Conservation (phyloP, 2,113 vertebrate genomes). For the Ondatra zibethicus region DNA sequence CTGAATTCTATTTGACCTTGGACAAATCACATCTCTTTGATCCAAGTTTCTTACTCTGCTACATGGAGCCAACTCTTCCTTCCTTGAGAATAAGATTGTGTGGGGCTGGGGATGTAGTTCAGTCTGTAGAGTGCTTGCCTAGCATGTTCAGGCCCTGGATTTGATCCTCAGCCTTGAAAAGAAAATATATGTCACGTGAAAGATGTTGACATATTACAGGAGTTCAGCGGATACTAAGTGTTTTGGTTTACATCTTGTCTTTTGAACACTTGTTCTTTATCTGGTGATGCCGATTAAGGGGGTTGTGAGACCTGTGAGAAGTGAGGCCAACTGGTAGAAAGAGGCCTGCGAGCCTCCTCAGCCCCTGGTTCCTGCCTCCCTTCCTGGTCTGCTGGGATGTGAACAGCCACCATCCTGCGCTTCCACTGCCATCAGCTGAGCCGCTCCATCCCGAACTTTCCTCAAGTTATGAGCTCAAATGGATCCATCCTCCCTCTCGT, state of each 20-base stretch:
- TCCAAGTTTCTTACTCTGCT: not conserved
- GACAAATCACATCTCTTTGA: not conserved
- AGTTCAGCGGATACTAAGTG: not conserved
- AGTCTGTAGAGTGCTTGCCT: not conserved
- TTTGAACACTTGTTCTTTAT: not conserved
- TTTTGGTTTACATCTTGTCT: not conserved
- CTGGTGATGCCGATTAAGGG: not conserved
- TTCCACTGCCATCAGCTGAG: not conserved
- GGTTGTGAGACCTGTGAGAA: not conserved
- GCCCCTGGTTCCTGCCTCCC: not conserved
- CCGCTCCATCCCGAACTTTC: too few species aligned
- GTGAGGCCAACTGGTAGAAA: not conserved
- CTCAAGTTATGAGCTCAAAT: not conserved
- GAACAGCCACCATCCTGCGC: not conserved
- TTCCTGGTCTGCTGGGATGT: not conserved
- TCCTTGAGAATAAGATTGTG: conserved; percentile 35
- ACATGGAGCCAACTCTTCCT: not conserved
- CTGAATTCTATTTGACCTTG: not conserved
- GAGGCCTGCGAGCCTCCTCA: too few species aligned
- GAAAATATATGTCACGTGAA: not conserved
- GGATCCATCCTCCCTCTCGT: too few species aligned
- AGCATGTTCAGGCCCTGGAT: too few species aligned
- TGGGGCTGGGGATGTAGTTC: too few species aligned
- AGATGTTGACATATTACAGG: not conserved
- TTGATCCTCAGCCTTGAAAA: not conserved